Conservation (phyloP, 37 sponge, comb jelly and placozoan species). For the Agelas oroides region DNA sequence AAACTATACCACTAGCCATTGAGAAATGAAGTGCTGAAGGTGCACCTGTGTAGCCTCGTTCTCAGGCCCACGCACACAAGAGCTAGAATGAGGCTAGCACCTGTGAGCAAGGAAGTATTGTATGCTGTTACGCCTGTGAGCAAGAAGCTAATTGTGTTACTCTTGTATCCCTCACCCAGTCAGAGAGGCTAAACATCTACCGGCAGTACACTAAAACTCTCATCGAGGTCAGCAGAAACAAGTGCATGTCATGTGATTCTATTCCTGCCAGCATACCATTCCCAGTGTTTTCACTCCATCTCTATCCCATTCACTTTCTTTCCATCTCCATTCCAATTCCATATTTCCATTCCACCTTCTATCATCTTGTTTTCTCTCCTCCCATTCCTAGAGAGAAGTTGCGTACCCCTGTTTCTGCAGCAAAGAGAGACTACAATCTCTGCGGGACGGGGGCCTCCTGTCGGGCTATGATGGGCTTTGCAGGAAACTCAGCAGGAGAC, state of each 20-base stretch:
- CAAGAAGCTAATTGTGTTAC: background rate
- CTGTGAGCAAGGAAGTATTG: background rate
- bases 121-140: no score
- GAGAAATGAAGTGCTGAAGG: no score
- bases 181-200: conserved; percentile 56
- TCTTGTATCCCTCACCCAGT: conserved; percentile 30
- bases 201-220: conserved; percentile 29
- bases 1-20: no score
- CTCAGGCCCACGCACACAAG: no score
- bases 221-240: conserved; percentile 13
- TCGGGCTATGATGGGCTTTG: conserved; percentile 73
- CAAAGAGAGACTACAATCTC: conserved; percentile 61
- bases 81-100: background rate
- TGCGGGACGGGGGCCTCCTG: background rate
- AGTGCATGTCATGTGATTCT: no score
- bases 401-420: conserved; percentile 85
- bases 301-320: background rate
- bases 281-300: no score
- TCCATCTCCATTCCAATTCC: background rate
- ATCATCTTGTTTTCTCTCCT: background rate
- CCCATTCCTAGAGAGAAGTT: conserved; percentile 15
- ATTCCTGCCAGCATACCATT: no score
- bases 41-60: no score
- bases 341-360: background rate
- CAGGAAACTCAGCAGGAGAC: conserved; percentile 26